phyloP scores from a whole-genome alignment of 2,888 invertebrate species.

The Heteromyza rotundicornis region DNA sequence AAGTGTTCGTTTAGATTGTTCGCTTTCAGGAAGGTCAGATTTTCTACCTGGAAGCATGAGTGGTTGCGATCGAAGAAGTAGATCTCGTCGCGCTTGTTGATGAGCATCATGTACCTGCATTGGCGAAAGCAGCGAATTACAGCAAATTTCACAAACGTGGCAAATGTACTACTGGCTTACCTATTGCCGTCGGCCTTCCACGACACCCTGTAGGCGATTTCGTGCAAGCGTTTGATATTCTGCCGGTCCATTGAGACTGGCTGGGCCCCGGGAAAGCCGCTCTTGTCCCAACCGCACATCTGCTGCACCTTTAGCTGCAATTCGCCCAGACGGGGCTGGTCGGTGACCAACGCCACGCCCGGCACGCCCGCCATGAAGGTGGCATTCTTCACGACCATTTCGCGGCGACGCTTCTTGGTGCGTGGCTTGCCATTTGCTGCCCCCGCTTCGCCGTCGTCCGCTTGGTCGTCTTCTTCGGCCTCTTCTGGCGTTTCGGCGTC shows the following conservation, averaged over 20 bases:
- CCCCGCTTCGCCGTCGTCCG: constrained; percentile 17
- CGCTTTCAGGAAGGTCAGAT: constrained; percentile 79
- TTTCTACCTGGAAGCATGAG: constrained; percentile 84
- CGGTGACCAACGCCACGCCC: constrained; percentile 76
- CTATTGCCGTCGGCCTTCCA: constrained; percentile 99
- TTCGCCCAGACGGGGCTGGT: constrained; percentile 67
- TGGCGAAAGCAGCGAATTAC: too few species aligned
- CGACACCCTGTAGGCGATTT: constrained; percentile 91
- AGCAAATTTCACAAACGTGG: too few species aligned
- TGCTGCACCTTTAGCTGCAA: constrained; percentile 78
- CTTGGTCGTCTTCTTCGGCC: constrained; percentile 32
- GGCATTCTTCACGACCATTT: constrained; percentile 69
- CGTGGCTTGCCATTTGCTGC: constrained; percentile 28
- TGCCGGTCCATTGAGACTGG: constrained; percentile 93
- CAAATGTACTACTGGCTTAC: constrained; percentile 60
- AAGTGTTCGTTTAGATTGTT: constrained; percentile 76
- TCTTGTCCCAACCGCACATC: constrained; percentile 80
- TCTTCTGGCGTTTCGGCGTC: constrained; percentile 30
- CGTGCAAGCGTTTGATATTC: constrained; percentile 77
- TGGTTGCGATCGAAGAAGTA: constrained; percentile 97
- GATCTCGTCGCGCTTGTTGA: constrained; percentile 82
- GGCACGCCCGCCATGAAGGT: constrained; percentile 87
- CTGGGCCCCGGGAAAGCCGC: constrained; percentile 94
- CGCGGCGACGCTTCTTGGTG: constrained; percentile 65
- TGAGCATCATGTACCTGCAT: constrained; percentile 90